Base-by-base conservation (phyloP, 2,888 invertebrate genomes). In the Cephus sareptanus region DNA sequence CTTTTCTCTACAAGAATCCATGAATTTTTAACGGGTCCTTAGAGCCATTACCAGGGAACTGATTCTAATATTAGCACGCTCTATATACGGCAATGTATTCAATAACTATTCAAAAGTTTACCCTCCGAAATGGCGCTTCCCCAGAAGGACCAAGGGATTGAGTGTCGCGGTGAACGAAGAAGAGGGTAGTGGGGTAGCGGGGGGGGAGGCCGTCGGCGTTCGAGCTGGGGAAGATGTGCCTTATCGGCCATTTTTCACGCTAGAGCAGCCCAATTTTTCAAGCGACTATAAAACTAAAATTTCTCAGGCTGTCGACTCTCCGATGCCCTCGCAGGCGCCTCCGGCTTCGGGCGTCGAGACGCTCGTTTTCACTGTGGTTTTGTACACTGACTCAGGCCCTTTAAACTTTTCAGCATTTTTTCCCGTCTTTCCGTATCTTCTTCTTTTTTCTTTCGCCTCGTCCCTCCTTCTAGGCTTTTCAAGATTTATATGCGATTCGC, bases 51-150 rank as follows among this genome's bases (percentile, higher is more conserved):
- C 15, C 4, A 40, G 40, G 15, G 30, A n/a, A 70, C 70, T 70
- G 15, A 70, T 70, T 70, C 70, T 6, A 70, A 70, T 70, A 31
- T 70, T 70, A 30, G 15, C 40, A 40, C 40, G 11, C 70, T 12
- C 33, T 69, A 79, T 79, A 79, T 79, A 74, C 79, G 69, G 69
- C 83, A 79, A 83, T 82, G 82, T 82, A 79, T 81, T 81, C 83
- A 84, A 88, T 89, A 89, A 89, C 89, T 89, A 89, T 89, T 87
- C 87, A 86, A 87, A 88, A 89, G 85, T 89, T 88, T 86, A 82
- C 77, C 83, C 77, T 83, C 81, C 73, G 34, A 15, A 34, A 34
- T 33, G 73, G 37, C 34, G 4, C 30, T 13, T 30, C 73, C 34
- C 15, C 13, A 15, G 73, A 68, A 34, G 73, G 73, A 34, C 30